Percentiles rank a stretch among this genome's conserved stretches.
Evolutionary conservation across 1,140 invertebrate species (phyloP).

Genomic region (Carposina sasakii): DNA sequence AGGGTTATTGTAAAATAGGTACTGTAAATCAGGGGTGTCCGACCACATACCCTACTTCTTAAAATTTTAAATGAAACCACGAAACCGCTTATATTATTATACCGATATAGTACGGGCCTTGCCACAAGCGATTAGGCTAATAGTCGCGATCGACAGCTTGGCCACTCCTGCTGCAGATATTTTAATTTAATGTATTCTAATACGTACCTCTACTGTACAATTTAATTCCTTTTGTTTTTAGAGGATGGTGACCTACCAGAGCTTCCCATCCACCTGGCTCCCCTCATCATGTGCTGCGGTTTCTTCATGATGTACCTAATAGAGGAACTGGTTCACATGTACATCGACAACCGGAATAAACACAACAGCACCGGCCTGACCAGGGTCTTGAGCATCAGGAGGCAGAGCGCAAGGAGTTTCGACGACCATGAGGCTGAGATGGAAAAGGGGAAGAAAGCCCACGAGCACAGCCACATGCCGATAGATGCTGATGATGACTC

Average conservation of each 20-base stretch:
- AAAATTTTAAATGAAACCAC: no score
- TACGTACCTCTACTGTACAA: background rate
- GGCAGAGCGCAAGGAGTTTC: constrained; percentile 29
- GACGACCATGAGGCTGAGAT: background rate
- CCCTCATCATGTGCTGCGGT: constrained; percentile 81
- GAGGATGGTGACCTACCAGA: constrained; percentile 62
- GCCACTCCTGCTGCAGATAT: no score
- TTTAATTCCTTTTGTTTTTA: constrained; percentile 27
- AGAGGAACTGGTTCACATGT: constrained; percentile 85
- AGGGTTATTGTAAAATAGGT: no score
- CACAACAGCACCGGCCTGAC: constrained; percentile 52
- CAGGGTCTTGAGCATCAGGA: constrained; percentile 53
- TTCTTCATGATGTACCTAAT: constrained; percentile 91
- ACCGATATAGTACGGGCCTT: no score
- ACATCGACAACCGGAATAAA: constrained; percentile 72
- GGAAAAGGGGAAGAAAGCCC: constrained; percentile 41
- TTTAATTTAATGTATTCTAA: no score
- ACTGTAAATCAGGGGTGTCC: no score
- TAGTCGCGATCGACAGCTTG: no score
- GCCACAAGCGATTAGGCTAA: no score
- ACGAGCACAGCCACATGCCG: constrained; percentile 58
- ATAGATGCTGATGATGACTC: constrained; percentile 70
- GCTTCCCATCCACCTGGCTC: constrained; percentile 78
- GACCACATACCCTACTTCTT: no score
- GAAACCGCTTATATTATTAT: no score